Base-by-base conservation (phyloP, 2,113 vertebrate genomes). In the Vicugna pacos region DNA sequence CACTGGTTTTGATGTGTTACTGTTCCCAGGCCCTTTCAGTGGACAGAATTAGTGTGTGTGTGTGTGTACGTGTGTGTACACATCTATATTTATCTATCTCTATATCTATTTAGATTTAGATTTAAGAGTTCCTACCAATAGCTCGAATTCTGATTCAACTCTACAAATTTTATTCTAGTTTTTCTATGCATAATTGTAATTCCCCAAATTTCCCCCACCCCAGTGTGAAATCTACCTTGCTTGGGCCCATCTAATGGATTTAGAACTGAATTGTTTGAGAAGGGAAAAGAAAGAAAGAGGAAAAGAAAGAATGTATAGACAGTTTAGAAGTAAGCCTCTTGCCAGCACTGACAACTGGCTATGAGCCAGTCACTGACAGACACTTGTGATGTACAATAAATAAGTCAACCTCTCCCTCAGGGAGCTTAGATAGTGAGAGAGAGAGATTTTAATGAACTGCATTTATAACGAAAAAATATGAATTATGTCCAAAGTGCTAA, bases 231-330 rank as follows among this genome's bases (percentile, higher is more conserved):
- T 58, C 54, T 58, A 52, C 50, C 9, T 75, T 60, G 12, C 65
- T 65, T n/a, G 26, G 60, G 58, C 32, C 58, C 42, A n/a, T 54
- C 22, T 77, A 56, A 65, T 16, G 38, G 42, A n/a, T 91, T 81
- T 69, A 60, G 56, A 73, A 67, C 75, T 22, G 56, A 96, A 67
- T 85, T 72, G 46, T 64, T 96, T 58, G 72, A 28, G 69, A 83
- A 83, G 54, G 32, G 54, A 75, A 69, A 13, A 13, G 58, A 83
- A 73, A 26, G 30, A n/a, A 64, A 62, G 81, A 72, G 12, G 52
- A 46, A 89, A 82, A 89, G 16, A 72, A 64, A 82, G 52, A 76
- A 4, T 26, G 28, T 84, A 42, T 62, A 64, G 42, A 65, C 20
- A 54, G 46, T 52, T 93, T 89, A 60, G 92, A 81, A 86, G 60